phyloP scores from a whole-genome alignment of 2,113 vertebrate species.

The Caracal caracal region DNA sequence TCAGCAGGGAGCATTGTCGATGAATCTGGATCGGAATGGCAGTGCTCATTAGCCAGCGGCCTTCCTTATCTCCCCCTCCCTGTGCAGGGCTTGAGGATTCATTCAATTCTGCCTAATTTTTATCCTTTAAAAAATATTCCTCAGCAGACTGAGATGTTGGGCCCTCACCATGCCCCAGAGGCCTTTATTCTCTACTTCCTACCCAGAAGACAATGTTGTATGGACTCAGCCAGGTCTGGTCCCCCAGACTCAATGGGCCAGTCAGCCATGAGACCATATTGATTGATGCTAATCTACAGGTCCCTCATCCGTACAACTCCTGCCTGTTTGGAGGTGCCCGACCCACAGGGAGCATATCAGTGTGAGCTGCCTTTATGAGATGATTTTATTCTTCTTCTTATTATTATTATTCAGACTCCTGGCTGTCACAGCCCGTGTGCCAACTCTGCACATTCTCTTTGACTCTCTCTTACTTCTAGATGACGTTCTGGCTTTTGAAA shows the following conservation, averaged over 20 bases:
- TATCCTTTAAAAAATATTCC: not conserved
- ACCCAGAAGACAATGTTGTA: not conserved
- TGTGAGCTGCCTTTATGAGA: not conserved
- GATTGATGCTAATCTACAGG: not conserved
- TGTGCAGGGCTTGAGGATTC: not conserved
- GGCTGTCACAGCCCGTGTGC: not conserved
- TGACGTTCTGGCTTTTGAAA: not conserved
- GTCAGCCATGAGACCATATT: fast-evolving
- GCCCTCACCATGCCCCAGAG: not conserved
- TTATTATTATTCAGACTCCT: not conserved
- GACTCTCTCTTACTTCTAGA: not conserved
- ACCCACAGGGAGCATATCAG: fast-evolving
- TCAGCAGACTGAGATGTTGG: not conserved
- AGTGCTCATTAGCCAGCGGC: not conserved
- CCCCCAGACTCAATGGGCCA: not conserved
- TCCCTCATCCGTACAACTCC: not conserved
- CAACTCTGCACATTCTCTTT: not conserved
- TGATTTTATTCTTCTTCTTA: not conserved
- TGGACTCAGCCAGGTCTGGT: not conserved
- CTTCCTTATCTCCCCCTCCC: not conserved
- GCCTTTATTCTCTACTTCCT: not conserved
- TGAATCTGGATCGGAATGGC: not conserved
- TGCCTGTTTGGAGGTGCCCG: not conserved
- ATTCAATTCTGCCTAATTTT: not conserved
- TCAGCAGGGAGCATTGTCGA: not conserved